A percentile compares a stretch with the other conserved stretches of the same genome.
These are phyloP conservation scores for Upupa epops DNA, from an alignment of 2,113 vertebrate genomes.

Conservation along the genomic window DNA sequence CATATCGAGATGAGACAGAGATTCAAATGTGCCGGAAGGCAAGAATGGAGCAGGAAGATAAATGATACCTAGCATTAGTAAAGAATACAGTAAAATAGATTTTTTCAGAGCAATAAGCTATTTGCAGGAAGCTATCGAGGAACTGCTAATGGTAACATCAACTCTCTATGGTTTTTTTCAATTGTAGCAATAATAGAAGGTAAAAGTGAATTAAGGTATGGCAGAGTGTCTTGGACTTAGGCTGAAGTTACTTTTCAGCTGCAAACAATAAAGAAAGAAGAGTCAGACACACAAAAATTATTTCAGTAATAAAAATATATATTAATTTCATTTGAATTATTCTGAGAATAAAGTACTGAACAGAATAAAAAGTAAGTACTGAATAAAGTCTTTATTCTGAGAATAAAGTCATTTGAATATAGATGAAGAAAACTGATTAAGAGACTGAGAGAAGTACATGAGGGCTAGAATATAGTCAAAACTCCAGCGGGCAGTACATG, in stretches of 20 bases:
- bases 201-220: not conserved
- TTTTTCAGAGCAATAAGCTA: not conserved
- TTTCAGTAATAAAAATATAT: not conserved
- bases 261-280: not conserved
- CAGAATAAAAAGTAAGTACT: too few species aligned
- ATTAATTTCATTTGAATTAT: not conserved
- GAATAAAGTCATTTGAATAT: not conserved
- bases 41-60: not conserved
- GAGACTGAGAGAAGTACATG: not conserved
- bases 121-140: not conserved
- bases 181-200: not conserved
- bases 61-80: not conserved
- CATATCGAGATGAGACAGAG: not conserved
- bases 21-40: not conserved
- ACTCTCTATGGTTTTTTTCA: not conserved
- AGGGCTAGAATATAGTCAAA: not conserved
- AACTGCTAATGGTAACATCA: not conserved
- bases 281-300: not conserved
- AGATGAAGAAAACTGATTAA: not conserved
- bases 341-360: not conserved
- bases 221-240: not conserved
- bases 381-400: too few species aligned
- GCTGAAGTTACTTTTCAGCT: not conserved
- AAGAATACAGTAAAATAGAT: not conserved
- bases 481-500: not conserved